Evolutionary conservation across 1,140 invertebrate species (phyloP), one percentile per base, ranked within the genome.

Genomic region (Lamellibrachia luymesi): DNA sequence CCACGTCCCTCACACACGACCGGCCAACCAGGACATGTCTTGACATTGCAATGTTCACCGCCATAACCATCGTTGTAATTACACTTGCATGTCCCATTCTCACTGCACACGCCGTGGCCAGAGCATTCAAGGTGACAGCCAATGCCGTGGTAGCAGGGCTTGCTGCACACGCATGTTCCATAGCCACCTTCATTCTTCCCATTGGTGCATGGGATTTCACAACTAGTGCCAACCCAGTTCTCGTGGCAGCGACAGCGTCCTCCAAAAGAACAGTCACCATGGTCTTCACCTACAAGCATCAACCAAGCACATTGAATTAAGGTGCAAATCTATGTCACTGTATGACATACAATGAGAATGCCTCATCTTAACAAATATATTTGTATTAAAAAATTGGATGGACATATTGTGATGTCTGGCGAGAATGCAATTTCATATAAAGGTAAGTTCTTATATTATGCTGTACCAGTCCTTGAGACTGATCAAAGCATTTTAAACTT

Each of bases 21-120:
- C 22, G 94, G 94, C 94, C 94, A 94, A 91, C 94, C 94, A 2
- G 94, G 94, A 93, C 94, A 94, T n/a, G 92, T 89, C 38, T 89
- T 50, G 13, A 49, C n/a, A 4, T 94, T 93, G 93, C 94, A 94
- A 22, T 91, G 22, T 17, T 94, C 93, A 10, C 94, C 94, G 64
- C 93, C 64, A 27, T 93, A 93, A 93, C 94, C 94, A 90, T 51
- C 90, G 38, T 89, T 51, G 80, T 51, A 93, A 38, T 93, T 49
- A 27, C 93, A 93, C 90, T 51, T 50, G 52, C 93, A 93, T 10
- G 38, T 93, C 25, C 93, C 93, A 25, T 93, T 56, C 38, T 38
- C 64, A 49, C 49, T n/a, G 27, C 93, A 93, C 49, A 27, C 38
- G 38, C 93, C 93, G 56, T 93, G 90, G n/a, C 90, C 90, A 27